Percentiles rank a stretch among this genome's conserved stretches.
Evolutionary conservation across 2,888 invertebrate species (phyloP).

Genomic region (Troilus luridus): DNA sequence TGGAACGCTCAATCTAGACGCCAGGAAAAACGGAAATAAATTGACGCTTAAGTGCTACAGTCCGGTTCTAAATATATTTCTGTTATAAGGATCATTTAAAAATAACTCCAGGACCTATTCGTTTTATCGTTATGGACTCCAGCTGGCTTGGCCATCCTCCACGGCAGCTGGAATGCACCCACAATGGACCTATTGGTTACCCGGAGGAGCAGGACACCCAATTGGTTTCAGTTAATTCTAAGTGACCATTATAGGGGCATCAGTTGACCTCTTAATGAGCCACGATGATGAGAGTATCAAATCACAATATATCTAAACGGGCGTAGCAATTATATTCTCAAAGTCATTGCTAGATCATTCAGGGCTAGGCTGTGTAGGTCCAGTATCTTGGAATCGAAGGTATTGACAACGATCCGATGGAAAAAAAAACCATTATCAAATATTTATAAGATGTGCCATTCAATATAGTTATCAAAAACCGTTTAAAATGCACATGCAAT

Average conservation of each 20-base stretch:
- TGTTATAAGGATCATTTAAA: constrained; percentile 9
- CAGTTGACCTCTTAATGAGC: background rate
- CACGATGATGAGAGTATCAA: background rate
- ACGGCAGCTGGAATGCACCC: background rate
- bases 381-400: background rate
- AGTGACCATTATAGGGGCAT: constrained; percentile 12
- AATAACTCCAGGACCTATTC: constrained; percentile 20
- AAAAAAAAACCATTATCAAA: background rate
- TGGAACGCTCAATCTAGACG: background rate
- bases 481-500: too few species aligned
- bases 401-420: background rate
- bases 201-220: background rate
- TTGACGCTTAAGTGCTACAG: constrained; percentile 12
- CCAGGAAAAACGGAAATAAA: background rate
- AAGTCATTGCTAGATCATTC: background rate
- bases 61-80: constrained; percentile 42
- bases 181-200: background rate
- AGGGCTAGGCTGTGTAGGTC: background rate
- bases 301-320: background rate
- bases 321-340: too few species aligned
- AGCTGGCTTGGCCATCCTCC: background rate
- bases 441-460: too few species aligned
- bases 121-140: constrained; percentile 3
- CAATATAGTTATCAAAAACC: too few species aligned
- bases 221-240: background rate